These are phyloP conservation scores for Rhynchotus rufescens DNA, from an alignment of 2,797 vertebrate genomes.

Conservation along the genomic window DNA sequence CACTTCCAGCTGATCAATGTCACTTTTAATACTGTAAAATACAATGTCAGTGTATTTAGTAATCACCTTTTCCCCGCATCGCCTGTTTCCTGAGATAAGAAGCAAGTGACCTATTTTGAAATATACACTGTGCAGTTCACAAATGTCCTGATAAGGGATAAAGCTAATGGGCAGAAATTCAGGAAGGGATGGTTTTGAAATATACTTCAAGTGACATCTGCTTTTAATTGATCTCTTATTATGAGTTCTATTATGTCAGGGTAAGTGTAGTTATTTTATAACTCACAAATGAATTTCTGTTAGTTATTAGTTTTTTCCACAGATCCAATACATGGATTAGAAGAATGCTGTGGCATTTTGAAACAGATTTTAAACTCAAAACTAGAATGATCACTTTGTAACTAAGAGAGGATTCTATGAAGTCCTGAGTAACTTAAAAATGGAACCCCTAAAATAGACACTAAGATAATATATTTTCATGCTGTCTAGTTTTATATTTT, in stretches of 20 bases:
- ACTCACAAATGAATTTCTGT: not conserved
- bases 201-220: not conserved
- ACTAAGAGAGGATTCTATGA: not conserved
- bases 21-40: not conserved
- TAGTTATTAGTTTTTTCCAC: not conserved
- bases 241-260: not conserved
- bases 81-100: constrained; percentile 1
- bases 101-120: not conserved
- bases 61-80: not conserved
- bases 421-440: not conserved
- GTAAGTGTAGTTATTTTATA: not conserved
- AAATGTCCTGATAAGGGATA: not conserved
- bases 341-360: not conserved
- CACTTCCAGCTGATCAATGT: not conserved
- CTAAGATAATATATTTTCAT: not conserved
- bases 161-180: not conserved
- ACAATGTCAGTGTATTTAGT: not conserved
- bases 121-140: not conserved
- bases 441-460: not conserved
- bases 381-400: not conserved
- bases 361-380: not conserved
- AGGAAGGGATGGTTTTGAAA: not conserved
- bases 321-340: not conserved
- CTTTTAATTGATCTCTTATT: not conserved
- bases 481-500: not conserved